Evolutionary conservation across 2,113 vertebrate species (phyloP), one percentile per base, ranked within the genome.

Genomic region (Gnathonemus echidnorhynchus): DNA sequence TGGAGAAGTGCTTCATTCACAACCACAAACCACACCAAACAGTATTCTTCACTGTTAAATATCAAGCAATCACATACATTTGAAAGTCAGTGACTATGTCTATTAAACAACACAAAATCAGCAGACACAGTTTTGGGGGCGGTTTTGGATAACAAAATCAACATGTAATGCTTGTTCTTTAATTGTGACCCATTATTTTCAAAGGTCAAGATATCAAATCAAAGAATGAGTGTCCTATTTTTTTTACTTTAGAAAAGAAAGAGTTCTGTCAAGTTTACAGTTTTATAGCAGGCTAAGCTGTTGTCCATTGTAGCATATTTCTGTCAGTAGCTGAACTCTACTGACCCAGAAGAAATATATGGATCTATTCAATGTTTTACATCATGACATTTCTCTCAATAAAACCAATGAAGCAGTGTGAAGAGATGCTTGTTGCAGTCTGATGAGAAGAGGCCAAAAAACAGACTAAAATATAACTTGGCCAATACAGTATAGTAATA

Each of bases 381-480:
- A 52, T 74, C 56, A 39, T 52, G 58, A 88, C 39, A 62, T 87
- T 90, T 74, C 56, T 88, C 58, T 77, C 89, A 88, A 46, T 90
- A 88, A 88, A 90, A 90, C 89, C 74, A 86, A 90, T 90, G 62
- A 90, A 86, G 89, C 89, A 88, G 4, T 50, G 31, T 35, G 27
- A 87, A 77, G 31, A 74, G 19, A 56, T n/a, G 49, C 62, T 46
- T 56, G 84, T 49, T 70, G 86, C 66, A 90, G n/a, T 50, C 46
- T 87, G 85, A 56, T 21, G 87, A 19, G 66, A 70, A 90, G 86
- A 77, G 52, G 89, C 85, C 85, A 87, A 90, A 87, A 90, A n/a
- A 49, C 66, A 88, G 11, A 21, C 48, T 46, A 46, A 45, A 56
- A 88, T 49, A 46, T 86, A 19, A 83, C 70, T 80, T 46, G 48